These are phyloP conservation scores for Poecilia velifera DNA, from an alignment of 2,797 vertebrate genomes.

Conservation along the genomic window DNA sequence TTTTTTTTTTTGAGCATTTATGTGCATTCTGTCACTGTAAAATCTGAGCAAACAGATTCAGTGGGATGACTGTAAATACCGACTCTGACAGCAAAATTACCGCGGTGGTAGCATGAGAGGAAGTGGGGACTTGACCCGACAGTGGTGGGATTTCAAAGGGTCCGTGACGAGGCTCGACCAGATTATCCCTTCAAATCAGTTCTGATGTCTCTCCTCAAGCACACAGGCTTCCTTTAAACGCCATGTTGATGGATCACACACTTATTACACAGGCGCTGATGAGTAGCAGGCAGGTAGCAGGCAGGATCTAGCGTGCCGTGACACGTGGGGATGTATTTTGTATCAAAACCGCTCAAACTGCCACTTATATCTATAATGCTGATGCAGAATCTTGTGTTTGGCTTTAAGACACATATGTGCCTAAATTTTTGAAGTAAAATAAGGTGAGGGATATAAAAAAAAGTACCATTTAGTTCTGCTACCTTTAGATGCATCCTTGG, in stretches of 20 bases:
- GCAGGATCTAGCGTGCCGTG: conserved; percentile 41
- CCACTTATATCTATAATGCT: neutral
- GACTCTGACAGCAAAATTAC: conserved; percentile 7
- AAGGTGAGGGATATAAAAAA: neutral
- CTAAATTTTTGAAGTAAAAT: neutral
- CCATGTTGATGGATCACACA: conserved; percentile 7
- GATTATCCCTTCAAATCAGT: conserved; percentile 24
- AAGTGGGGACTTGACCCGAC: conserved; percentile 16
- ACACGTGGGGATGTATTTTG: conserved; percentile 1
- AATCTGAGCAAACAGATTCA: conserved; percentile 12
- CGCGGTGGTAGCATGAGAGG: neutral
- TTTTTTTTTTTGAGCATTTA: conserved; percentile 1
- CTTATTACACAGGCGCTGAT: neutral
- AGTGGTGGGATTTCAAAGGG: conserved; percentile 13
- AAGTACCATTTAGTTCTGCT: neutral
- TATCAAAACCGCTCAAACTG: conserved; percentile 21
- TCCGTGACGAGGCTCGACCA: conserved; percentile 7
- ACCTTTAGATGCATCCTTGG: neutral
- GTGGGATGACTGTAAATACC: neutral
- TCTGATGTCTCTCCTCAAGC: conserved; percentile 38
- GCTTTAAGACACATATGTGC: neutral
- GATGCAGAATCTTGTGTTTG: neutral
- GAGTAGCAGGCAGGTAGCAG: conserved; percentile 42
- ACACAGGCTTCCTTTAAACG: conserved; percentile 17
- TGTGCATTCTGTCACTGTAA: conserved; percentile 1